Conservation (phyloP, 2,113 vertebrate genomes). For the Equus przewalskii region DNA sequence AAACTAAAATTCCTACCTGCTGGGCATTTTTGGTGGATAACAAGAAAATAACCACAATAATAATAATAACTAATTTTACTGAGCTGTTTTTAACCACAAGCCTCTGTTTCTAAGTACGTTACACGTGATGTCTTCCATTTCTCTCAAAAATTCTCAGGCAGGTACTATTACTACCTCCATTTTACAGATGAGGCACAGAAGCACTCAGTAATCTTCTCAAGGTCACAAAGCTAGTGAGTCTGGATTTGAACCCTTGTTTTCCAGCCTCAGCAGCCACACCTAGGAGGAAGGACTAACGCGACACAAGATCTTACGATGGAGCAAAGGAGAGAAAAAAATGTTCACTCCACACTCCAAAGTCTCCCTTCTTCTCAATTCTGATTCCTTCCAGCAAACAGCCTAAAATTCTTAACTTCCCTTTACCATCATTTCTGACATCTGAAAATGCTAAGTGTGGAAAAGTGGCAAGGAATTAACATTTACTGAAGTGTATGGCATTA, state of each 20-base stretch:
- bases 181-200: neutral
- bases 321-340: neutral
- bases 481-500: neutral
- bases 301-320: neutral
- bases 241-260: neutral
- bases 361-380: slow-evolving; percentile 5
- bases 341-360: neutral
- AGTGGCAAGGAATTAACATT: neutral
- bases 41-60: slow-evolving; percentile 3
- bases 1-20: neutral
- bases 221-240: neutral
- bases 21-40: neutral
- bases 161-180: neutral
- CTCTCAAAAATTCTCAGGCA: neutral
- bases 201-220: slow-evolving; percentile 17
- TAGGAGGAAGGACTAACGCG: neutral
- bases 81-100: neutral
- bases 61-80: neutral
- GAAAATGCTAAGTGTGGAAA: neutral
- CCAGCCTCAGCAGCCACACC: neutral
- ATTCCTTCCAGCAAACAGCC: slow-evolving; percentile 13
- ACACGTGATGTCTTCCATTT: neutral
- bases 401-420: neutral
- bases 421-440: neutral
- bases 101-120: neutral